Base-by-base conservation (phyloP, 2,113 vertebrate species). In the Phalacrocorax aristotelis region DNA sequence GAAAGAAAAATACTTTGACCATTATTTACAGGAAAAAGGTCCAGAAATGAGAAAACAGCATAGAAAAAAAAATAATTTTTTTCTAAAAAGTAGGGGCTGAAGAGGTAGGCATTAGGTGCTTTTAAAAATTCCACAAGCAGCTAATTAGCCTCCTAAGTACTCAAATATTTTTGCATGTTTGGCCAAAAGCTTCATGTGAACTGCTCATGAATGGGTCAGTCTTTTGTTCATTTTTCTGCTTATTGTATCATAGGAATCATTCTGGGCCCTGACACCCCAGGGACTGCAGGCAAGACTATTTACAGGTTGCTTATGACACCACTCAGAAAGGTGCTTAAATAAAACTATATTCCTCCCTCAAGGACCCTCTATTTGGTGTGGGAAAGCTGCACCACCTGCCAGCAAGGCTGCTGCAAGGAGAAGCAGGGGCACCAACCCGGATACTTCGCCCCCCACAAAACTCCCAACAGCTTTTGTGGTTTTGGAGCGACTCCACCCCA, bases 381-480 rank as follows among this genome's bases (percentile, higher is more conserved):
- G 71, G 57, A 68, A 71, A 94, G 40, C 21, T 8, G 3, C 17
- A 32, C 0, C 0, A 0, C 34, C 13, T 1, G 2, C 61, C 1
- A 3, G 51, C 10, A 9, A 66, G 54, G 60, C 55, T 2, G 7
- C 30, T 74, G 54, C 4, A 6, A 48, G 21, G 15, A 20, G 42
- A 48, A 83, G 27, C 46, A 16, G 62, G 2, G 12, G 23, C 38
- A 23, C 8, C 2, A 0, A 55, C 55, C 55, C 2, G 7, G 48
- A 60, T 51, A 34, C 26, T 69, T 90, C 78, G 65, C 32, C 25
- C 85, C 81, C 54, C 49, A 38, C 13, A 44, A 44, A 44, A 58
- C 3, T 3, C 26, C 6, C 18, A 51, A 44, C 68, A 32, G 11
- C 4, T 1, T 64, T 34, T 34, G 51, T 68, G 54, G 46, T 51